Conservation (phyloP, 2,797 vertebrate genomes). For the Peromyscus eremicus region DNA sequence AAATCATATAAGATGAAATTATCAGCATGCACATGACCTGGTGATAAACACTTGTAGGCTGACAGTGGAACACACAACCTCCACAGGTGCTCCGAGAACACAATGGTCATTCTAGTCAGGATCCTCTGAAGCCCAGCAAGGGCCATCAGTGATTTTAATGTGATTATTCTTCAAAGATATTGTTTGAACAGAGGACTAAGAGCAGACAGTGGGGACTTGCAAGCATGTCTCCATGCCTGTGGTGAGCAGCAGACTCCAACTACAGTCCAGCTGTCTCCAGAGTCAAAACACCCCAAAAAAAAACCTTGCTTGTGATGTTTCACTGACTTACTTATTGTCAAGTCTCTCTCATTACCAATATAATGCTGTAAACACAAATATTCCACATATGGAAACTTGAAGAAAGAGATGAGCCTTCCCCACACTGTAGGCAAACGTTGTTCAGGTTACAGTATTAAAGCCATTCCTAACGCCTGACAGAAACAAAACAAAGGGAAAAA, state of each 20-base stretch:
- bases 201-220: background rate
- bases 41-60: background rate
- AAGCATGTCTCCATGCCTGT: accelerated
- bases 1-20: background rate
- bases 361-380: background rate
- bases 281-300: background rate
- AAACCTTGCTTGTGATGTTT: background rate
- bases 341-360: background rate
- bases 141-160: background rate
- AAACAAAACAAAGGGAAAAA: background rate
- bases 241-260: background rate
- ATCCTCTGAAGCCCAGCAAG: background rate
- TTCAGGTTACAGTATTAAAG: background rate
- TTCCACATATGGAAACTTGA: background rate
- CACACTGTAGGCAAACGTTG: background rate
- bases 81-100: background rate
- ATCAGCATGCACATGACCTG: background rate
- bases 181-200: background rate
- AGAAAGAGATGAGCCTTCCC: background rate
- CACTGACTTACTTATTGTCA: background rate
- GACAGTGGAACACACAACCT: background rate
- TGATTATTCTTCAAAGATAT: background rate
- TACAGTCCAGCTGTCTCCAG: background rate
- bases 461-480: background rate
- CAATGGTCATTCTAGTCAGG: background rate